Conservation (phyloP, 2,888 invertebrate genomes). For the Mesochorus sp. region DNA sequence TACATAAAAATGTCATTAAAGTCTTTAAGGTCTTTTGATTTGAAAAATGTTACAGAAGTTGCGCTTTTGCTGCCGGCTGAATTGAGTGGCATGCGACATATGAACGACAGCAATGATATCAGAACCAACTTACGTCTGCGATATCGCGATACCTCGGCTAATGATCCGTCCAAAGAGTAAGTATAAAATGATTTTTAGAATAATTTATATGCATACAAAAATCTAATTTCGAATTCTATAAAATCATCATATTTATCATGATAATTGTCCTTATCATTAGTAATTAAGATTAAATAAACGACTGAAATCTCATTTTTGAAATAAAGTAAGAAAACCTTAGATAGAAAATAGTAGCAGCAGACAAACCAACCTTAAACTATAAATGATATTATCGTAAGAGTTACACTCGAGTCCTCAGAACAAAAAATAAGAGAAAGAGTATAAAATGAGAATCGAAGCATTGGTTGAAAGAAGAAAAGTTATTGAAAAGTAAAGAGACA, state of each 20-base stretch:
- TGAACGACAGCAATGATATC: constrained; percentile 91
- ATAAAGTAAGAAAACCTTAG: too few relatives aligned
- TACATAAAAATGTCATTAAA: too few relatives aligned
- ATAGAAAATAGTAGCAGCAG: too few relatives aligned
- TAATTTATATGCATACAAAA: too few relatives aligned
- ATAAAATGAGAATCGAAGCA: constrained; percentile 31
- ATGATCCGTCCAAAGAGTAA: constrained; percentile 88
- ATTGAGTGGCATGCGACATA: constrained; percentile 88
- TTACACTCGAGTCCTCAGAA: not conserved
- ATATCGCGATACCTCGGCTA: constrained; percentile 89
- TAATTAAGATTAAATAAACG: too few relatives aligned
- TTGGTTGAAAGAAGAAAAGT: constrained; percentile 5
- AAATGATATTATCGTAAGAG: not conserved
- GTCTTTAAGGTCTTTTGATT: constrained; percentile 36
- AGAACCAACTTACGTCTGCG: constrained; percentile 90
- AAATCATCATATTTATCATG: too few relatives aligned
- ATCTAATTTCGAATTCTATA: too few relatives aligned
- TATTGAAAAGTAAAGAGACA: not conserved
- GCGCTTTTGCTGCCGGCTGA: constrained; percentile 92
- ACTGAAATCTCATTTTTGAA: too few relatives aligned
- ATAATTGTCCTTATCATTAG: too few relatives aligned
- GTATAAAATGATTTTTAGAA: constrained; percentile 78
- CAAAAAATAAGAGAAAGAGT: constrained; percentile 4
- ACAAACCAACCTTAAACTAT: too few relatives aligned
- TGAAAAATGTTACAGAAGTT: constrained; percentile 86